Evolutionary conservation across 2,888 invertebrate species (phyloP), one percentile per base, ranked within the genome.

Genomic region (Nemotelus nigrinus): DNA sequence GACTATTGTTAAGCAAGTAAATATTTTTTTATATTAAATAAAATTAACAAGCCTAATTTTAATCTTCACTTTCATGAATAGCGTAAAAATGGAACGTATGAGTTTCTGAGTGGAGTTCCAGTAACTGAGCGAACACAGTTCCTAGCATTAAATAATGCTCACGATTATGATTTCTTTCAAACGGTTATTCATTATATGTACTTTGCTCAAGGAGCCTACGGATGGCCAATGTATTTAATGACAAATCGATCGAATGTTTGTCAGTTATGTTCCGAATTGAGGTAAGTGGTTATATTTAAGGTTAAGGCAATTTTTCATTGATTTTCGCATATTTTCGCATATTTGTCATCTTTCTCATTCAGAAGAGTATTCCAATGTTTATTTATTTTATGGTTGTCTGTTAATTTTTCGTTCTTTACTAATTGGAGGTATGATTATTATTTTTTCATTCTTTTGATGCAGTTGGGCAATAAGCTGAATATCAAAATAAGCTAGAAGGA

Each of bases 221-320:
- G 96, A 71, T 96, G 96, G 95, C 95, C 95, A 67, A 92, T 95
- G 88, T 95, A 93, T 85, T 89, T 95, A 82, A 91, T 94, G 87
- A 92, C 92, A 80, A 90, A 92, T 84, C 89, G 90, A 70, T 90
- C 91, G 68, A 93, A 93, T 78, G 87, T 93, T 80, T 94, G 94
- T 86, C 90, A 91, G 83, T 88, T 95, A 68, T 90, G 93, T 85
- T 90, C 93, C 50, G 90, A 92, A 83, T 86, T 92, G 76, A 89
- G 89, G 91, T 92, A 85, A 86, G 84, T 82, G 6, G 55, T 3
- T n/a, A 10, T 53, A 1, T 10, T 1, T 53, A 10, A 53, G 25
- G 25, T 25, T 25, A 25, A 25, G 25, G 25, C 25, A 25, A 25
- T 25, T 25, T 25, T 25, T 25, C 25, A 25, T 25, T 25, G 25